Percentiles rank a stretch among this genome's conserved stretches.
phyloP scores from a whole-genome alignment of 1,140 invertebrate species.

The Aphelenchoides avenae region DNA sequence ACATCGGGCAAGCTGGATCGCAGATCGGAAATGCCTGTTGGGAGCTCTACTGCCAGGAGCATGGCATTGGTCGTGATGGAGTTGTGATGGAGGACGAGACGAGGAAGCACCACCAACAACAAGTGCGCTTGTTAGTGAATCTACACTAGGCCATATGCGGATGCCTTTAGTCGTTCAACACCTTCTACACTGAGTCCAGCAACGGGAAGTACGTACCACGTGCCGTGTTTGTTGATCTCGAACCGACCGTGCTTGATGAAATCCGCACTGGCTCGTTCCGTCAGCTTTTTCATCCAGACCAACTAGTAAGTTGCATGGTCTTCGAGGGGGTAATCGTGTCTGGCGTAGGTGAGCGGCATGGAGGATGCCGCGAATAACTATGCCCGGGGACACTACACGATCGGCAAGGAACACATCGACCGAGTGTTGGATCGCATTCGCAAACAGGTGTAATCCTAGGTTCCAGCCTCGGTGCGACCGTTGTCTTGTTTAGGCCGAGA shows the following conservation, averaged over 20 bases:
- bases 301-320: no score
- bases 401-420: conserved; percentile 61
- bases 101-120: conserved; percentile 38
- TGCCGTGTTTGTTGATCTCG: conserved; percentile 62
- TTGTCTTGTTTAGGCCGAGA: no score
- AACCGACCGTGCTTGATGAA: conserved; percentile 78
- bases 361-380: no score
- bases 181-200: conserved; percentile 65
- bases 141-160: not conserved
- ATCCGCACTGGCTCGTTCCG: conserved; percentile 67
- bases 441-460: no score
- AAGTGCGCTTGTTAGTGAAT: conserved; percentile 5
- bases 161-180: conserved; percentile 60
- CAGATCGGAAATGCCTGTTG: conserved; percentile 78
- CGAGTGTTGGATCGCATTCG: conserved; percentile 62
- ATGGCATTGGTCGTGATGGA: conserved; percentile 66
- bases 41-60: conserved; percentile 75
- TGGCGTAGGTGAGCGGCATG: no score
- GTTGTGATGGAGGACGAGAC: conserved; percentile 47
- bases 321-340: no score
- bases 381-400: conserved; percentile 51
- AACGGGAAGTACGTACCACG: conserved; percentile 32
- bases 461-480: no score
- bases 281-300: no score
- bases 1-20: conserved; percentile 81